Evolutionary conservation across 2,888 invertebrate species (phyloP).

Genomic region (Drosophila cyrtoloma): DNA sequence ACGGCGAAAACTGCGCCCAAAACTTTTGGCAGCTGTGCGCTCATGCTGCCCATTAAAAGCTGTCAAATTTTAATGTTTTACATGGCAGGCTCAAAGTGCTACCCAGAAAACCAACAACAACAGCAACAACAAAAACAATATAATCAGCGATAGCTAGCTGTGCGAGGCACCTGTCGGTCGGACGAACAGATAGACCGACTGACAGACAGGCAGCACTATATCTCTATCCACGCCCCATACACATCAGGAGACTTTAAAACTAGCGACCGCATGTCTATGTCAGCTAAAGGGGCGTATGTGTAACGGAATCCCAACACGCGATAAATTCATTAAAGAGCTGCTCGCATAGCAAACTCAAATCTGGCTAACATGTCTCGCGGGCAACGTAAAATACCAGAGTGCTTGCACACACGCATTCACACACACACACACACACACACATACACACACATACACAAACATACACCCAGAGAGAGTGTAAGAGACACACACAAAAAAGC

Average conservation of each 20-base stretch:
- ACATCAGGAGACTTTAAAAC: slow-evolving; percentile 66
- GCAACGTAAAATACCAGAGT: slow-evolving; percentile 71
- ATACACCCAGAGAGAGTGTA: background rate
- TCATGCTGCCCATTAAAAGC: slow-evolving; percentile 65
- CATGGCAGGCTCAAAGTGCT: slow-evolving; percentile 74
- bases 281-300: slow-evolving; percentile 69
- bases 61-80: slow-evolving; percentile 80
- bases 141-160: slow-evolving; percentile 50
- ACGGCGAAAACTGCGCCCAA: slow-evolving; percentile 41
- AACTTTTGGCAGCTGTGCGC: slow-evolving; percentile 49
- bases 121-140: slow-evolving; percentile 39
- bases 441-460: slow-evolving; percentile 12
- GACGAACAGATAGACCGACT: background rate
- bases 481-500: slow-evolving; percentile 22
- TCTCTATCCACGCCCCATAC: slow-evolving; percentile 51
- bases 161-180: slow-evolving; percentile 64
- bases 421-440: slow-evolving; percentile 1
- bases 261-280: slow-evolving; percentile 59
- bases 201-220: slow-evolving; percentile 43
- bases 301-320: slow-evolving; percentile 77
- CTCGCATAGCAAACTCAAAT: slow-evolving; percentile 64
- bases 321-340: slow-evolving; percentile 79
- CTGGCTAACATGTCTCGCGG: slow-evolving; percentile 75
- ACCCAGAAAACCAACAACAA: slow-evolving; percentile 24
- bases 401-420: slow-evolving; percentile 34